Percentiles rank a stretch among this genome's conserved stretches.
Conservation (phyloP, 1,140 invertebrate species). For the Acromyrmex charruanus region DNA sequence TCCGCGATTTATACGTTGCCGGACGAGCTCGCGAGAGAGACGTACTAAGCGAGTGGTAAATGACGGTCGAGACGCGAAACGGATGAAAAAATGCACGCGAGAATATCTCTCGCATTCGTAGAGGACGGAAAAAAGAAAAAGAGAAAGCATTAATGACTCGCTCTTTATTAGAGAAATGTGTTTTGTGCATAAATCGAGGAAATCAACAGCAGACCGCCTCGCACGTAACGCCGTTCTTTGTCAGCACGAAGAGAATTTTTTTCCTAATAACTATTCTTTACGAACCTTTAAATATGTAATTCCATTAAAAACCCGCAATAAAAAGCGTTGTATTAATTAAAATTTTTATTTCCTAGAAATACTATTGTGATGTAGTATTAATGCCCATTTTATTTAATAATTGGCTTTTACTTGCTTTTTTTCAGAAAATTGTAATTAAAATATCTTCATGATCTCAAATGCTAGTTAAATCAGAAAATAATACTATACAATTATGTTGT, state of each 20-base stretch:
- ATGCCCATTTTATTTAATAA: no score
- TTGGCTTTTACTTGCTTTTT: no score
- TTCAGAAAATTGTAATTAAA: no score
- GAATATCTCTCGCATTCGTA: slow-evolving; percentile 59
- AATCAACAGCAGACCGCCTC: slow-evolving; percentile 28
- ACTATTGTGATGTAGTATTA: no score
- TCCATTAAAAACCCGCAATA: no score
- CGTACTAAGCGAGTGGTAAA: slow-evolving; percentile 66
- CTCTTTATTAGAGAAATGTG: slow-evolving; percentile 71
- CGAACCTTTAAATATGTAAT: no score
- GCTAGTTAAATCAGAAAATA: no score
- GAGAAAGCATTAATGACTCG: slow-evolving; percentile 67
- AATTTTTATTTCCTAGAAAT: no score
- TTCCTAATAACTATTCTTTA: no score
- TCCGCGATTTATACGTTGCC: slow-evolving; percentile 61
- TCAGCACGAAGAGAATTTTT: not conserved
- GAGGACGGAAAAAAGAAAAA: slow-evolving; percentile 4
- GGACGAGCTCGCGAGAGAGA: slow-evolving; percentile 1
- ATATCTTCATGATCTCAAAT: no score
- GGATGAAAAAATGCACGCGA: slow-evolving; percentile 56
- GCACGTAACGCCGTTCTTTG: slow-evolving; percentile 20
- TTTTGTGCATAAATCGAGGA: slow-evolving; percentile 73
- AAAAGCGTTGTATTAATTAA: no score
- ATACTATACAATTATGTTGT: no score
- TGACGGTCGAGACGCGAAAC: not conserved